Conservation (phyloP, 2,113 vertebrate genomes). For the Plectropomus leopardus region DNA sequence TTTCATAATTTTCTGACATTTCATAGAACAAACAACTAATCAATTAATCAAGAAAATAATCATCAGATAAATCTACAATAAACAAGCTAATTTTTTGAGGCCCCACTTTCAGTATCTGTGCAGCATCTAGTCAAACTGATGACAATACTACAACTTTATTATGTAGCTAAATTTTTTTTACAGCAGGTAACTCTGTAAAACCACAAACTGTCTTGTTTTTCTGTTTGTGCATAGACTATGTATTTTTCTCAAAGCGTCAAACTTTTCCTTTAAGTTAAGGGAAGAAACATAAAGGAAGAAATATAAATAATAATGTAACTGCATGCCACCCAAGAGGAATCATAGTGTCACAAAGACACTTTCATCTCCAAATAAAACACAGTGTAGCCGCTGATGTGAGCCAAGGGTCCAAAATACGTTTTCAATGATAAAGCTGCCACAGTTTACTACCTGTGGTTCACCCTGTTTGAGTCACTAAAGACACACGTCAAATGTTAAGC, state of each 20-base stretch:
- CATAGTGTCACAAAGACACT: slow-evolving; percentile 33
- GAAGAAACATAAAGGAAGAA: neutral
- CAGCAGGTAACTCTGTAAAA: too few relatives aligned
- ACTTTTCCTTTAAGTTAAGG: neutral
- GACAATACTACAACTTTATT: neutral
- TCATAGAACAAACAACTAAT: too few relatives aligned
- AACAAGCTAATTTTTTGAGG: too few relatives aligned
- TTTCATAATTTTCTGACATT: too few relatives aligned
- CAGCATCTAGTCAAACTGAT: neutral
- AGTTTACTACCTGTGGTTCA: slow-evolving; percentile 59
- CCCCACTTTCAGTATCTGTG: neutral
- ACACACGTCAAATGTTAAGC: slow-evolving; percentile 53
- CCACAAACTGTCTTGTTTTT: neutral
- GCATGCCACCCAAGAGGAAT: slow-evolving; percentile 26
- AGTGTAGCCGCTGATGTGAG: slow-evolving; percentile 1
- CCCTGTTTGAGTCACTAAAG: slow-evolving; percentile 46
- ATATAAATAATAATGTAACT: neutral
- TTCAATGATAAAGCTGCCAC: slow-evolving; percentile 53
- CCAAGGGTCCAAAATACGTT: slow-evolving; percentile 32
- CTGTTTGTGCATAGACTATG: neutral
- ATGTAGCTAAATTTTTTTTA: neutral
- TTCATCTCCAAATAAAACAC: slow-evolving; percentile 43
- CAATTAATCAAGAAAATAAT: too few relatives aligned
- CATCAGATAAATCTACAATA: too few relatives aligned
- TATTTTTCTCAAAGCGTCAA: neutral